These are phyloP conservation scores for Quadriops clusia DNA, from an alignment of 2,888 invertebrate genomes.

Conservation along the genomic window DNA sequence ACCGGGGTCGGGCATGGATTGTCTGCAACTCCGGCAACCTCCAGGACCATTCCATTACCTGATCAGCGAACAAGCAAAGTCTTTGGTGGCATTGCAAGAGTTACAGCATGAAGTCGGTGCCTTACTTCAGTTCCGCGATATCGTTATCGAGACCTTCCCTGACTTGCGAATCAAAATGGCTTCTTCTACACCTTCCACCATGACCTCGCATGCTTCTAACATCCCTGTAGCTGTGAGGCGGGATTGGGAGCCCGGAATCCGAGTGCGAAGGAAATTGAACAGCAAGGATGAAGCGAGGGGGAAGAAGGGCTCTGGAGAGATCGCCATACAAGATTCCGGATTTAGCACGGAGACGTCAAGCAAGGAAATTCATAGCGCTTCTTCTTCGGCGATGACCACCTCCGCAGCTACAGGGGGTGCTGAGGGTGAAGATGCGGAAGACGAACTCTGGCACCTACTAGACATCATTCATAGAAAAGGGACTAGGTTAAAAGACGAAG, in stretches of 20 bases:
- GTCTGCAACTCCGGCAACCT: conserved; percentile 60
- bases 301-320: conserved; percentile 45
- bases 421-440: conserved; percentile 48
- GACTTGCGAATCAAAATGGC: conserved; percentile 80
- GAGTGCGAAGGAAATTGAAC: conserved; percentile 46
- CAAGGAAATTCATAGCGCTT: conserved; percentile 64
- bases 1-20: conserved; percentile 62
- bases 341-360: conserved; percentile 84
- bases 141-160: conserved; percentile 90
- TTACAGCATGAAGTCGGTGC: conserved; percentile 90
- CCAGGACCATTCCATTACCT: conserved; percentile 42
- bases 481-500: conserved; percentile 45
- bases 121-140: conserved; percentile 80
- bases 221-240: conserved; percentile 45
- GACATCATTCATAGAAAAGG: conserved; percentile 78
- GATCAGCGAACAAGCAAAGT: conserved; percentile 81
- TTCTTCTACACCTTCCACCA: conserved; percentile 35
- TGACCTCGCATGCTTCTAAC: conserved; percentile 38
- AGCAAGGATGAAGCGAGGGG: conserved; percentile 26
- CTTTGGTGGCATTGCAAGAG: conserved; percentile 75
- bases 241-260: conserved; percentile 74
- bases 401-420: conserved; percentile 23
- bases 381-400: conserved; percentile 43
- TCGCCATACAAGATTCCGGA: conserved; percentile 70
- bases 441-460: conserved; percentile 74